Evolutionary conservation across 2,888 invertebrate species (phyloP).

Genomic region (Ganaspis brasiliensis): DNA sequence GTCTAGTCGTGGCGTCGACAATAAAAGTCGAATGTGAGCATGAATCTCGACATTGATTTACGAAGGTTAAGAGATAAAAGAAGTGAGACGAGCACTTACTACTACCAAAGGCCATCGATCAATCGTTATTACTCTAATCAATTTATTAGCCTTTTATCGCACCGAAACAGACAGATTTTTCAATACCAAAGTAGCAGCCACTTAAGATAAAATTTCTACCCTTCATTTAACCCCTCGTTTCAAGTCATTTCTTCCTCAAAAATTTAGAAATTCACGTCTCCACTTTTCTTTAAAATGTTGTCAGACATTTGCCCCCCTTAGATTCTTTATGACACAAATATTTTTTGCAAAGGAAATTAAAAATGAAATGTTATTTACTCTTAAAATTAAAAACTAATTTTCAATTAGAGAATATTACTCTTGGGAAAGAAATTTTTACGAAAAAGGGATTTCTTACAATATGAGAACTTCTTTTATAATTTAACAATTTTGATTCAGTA

Average conservation of each 20-base stretch:
- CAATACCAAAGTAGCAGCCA: neutral
- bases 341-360: no score
- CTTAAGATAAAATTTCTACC: neutral
- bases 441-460: no score
- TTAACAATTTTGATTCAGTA: no score
- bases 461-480: no score
- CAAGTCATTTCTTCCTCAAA: neutral
- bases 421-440: no score
- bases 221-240: neutral
- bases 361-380: no score
- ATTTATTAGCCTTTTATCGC: conserved; percentile 25
- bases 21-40: conserved; percentile 42
- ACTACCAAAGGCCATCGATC: conserved; percentile 16
- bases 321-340: no score
- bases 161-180: neutral
- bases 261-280: neutral
- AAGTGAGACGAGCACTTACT: conserved; percentile 30
- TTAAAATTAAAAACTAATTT: no score
- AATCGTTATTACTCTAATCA: conserved; percentile 34
- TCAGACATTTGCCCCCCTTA: no score
- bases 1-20: conserved; percentile 36
- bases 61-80: conserved; percentile 35
- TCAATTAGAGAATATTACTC: no score
- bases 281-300: neutral
- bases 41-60: conserved; percentile 41